These are phyloP conservation scores for Phymorhynchus buccinoides DNA, from an alignment of 1,140 invertebrate species.

Conservation along the genomic window DNA sequence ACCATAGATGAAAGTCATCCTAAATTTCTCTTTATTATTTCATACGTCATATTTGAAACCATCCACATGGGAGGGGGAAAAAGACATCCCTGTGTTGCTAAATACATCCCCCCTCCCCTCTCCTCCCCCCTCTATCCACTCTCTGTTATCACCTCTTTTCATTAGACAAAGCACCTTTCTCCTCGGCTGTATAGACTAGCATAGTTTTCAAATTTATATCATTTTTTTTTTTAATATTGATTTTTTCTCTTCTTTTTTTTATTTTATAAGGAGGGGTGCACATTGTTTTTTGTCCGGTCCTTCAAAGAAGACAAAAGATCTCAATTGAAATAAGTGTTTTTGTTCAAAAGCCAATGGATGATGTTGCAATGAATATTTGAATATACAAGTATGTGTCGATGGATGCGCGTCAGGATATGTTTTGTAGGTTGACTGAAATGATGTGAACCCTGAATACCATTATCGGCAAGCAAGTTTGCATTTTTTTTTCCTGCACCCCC, in stretches of 20 bases:
- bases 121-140: not conserved
- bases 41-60: too few relatives aligned
- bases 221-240: not conserved
- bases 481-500: not conserved
- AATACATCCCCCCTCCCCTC: too few relatives aligned
- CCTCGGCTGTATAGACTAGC: too few relatives aligned
- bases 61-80: too few relatives aligned
- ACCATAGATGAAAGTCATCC: too few relatives aligned
- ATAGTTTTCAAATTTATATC: not conserved
- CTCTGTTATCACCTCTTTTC: too few relatives aligned
- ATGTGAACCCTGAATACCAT: not conserved
- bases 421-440: not conserved
- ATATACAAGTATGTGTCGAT: not conserved
- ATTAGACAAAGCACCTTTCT: too few relatives aligned
- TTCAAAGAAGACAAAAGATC: not conserved
- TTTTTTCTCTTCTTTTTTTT: not conserved
- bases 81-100: too few relatives aligned
- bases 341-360: not conserved
- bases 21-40: not conserved
- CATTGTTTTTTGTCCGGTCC: conserved; percentile 19
- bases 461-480: not conserved
- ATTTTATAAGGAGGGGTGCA: not conserved
- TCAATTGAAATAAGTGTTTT: conserved; percentile 9
- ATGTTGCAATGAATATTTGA: not conserved
- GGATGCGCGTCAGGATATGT: not conserved